Base-by-base conservation (phyloP, 37 sponge, comb jelly and placozoan species). In the Aphrocallistes beatrix region DNA sequence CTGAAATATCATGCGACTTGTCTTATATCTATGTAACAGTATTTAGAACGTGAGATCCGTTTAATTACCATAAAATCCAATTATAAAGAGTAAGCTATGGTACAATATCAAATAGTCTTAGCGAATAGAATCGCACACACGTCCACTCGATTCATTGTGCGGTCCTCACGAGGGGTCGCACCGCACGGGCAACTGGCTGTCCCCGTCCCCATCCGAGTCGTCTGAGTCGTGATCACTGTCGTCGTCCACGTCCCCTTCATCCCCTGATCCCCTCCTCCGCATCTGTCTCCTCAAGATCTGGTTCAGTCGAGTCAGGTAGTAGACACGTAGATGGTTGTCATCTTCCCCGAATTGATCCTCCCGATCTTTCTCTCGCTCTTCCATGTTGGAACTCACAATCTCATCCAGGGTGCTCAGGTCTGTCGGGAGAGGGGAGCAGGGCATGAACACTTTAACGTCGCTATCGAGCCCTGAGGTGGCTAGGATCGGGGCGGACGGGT, bases 391-490 rank as follows among this genome's bases (percentile, higher is more conserved):
- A 25, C 38, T 39, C 28, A 38, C 83, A 39, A 94, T 88, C 82
- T 91, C 85, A 49, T 47, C 51, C 0, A 94, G 84, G 34, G 82
- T 84, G 21, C 82, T 86, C 21, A 90, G 51, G n/a, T 82, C 51
- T 9, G 92, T 93, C 1, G 84, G 87, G 32, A 39, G 36, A 0
- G 19, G 9, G 23, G 95, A 83, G 1, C 40, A 86, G 1, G 97
- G 97, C 8, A 92, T 47, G 87, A 91, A 97, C 75, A 97, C 86
- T 81, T 97, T 97, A 37, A 95, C 88, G 39, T 89, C 90, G 39
- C 90, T 90, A 37, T 97, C 97, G 38, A 97, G 85, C 3, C 97
- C 97, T 85, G 93, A 93, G 81, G 89, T 88, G 51, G 97, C 97
- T 82, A 97, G 75, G 17, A 94, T 86, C 49, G 93, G 92, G n/a